Conservation (phyloP, 2,113 vertebrate genomes). For the Chinchilla lanigera region DNA sequence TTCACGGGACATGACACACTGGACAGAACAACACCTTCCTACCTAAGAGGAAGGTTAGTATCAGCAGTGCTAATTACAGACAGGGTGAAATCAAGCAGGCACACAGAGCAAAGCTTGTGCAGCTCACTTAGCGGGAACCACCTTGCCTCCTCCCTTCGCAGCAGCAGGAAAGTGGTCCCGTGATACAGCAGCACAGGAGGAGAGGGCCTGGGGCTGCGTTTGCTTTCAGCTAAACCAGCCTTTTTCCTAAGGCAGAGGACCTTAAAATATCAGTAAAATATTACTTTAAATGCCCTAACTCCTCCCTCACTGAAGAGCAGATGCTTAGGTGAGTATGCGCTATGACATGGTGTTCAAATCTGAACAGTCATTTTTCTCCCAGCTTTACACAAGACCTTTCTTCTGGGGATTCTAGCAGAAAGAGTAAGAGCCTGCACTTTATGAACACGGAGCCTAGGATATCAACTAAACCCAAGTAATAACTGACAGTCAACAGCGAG, state of each 20-base stretch:
- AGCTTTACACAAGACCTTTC: neutral
- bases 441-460: neutral
- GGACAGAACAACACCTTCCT: too few relatives aligned
- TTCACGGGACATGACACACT: too few relatives aligned
- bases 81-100: neutral
- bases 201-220: neutral
- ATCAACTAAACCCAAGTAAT: neutral
- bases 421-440: neutral
- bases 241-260: constrained; percentile 24
- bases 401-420: neutral
- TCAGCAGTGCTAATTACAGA: neutral
- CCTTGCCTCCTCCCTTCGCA: neutral
- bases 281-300: constrained; percentile 12
- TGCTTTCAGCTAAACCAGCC: constrained; percentile 38
- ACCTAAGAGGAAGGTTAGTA: neutral
- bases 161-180: neutral
- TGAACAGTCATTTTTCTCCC: neutral
- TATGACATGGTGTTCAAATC: neutral
- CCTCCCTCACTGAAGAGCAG: constrained; percentile 29
- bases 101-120: neutral
- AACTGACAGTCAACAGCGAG: neutral
- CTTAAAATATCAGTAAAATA: neutral
- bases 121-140: neutral
- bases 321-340: neutral
- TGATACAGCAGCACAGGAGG: neutral